Evolutionary conservation across 2,888 invertebrate species (phyloP).

Genomic region (Noctua janthina): DNA sequence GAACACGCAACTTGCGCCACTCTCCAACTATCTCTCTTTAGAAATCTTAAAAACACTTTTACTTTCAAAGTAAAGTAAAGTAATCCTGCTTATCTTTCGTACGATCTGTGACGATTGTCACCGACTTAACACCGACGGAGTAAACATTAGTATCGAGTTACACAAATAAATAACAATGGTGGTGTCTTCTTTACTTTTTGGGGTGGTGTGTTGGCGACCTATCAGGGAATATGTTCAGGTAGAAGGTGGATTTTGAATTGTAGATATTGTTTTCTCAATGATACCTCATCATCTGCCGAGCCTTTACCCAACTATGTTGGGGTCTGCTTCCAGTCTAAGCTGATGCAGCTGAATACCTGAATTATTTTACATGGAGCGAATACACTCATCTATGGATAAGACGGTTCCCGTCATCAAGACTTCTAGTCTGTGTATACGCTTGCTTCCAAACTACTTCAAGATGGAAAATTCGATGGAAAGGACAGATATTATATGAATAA

Average conservation of each 20-base stretch:
- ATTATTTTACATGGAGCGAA: no score
- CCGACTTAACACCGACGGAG: conserved; percentile 52
- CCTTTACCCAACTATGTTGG: not conserved
- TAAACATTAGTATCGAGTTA: conserved; percentile 53
- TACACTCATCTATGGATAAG: no score
- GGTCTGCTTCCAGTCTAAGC: no score
- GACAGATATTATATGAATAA: no score
- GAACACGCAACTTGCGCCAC: conserved; percentile 19
- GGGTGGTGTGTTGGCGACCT: conserved; percentile 20
- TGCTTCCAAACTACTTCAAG: no score
- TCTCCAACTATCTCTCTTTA: conserved; percentile 17
- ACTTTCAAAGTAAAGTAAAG: conserved; percentile 40
- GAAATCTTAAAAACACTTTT: conserved; percentile 58
- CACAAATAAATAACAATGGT: conserved; percentile 44
- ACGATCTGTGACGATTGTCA: conserved; percentile 52
- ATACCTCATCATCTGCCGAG: not conserved
- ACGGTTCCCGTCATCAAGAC: no score
- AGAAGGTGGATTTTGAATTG: not conserved
- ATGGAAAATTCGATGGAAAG: no score
- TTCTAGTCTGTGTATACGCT: no score
- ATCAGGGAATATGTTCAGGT: not conserved
- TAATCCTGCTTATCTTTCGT: conserved; percentile 32
- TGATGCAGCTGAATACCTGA: no score
- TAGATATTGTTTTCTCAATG: no score
- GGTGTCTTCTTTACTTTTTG: not conserved